Evolutionary conservation across 2,113 vertebrate species (phyloP).

Genomic region (Siniperca knerii): DNA sequence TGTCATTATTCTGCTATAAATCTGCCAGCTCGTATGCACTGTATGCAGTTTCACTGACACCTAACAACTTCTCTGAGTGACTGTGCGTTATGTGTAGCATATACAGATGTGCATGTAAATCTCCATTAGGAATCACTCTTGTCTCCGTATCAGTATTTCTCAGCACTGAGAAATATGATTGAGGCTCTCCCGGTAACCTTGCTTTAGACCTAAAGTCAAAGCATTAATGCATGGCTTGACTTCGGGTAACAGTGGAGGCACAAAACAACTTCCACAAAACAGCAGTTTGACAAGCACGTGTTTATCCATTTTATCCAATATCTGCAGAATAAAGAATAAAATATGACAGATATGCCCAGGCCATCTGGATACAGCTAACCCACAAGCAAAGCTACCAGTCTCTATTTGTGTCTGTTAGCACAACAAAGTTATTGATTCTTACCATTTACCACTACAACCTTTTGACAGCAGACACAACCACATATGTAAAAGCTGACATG

Average conservation of each 20-base stretch:
- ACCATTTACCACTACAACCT: constrained; percentile 50
- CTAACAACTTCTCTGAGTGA: constrained; percentile 10
- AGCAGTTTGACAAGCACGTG: constrained; percentile 51
- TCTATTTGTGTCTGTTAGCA: constrained; percentile 50
- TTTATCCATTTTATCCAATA: constrained; percentile 59
- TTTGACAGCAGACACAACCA: constrained; percentile 63
- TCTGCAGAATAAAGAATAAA: constrained; percentile 45
- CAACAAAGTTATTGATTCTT: constrained; percentile 70
- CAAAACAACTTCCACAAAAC: constrained; percentile 51
- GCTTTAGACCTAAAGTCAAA: constrained; percentile 51
- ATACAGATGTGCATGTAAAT: constrained; percentile 25
- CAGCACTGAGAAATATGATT: constrained; percentile 31
- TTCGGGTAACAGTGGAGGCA: constrained; percentile 28
- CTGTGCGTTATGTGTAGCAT: constrained; percentile 11
- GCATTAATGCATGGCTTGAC: constrained; percentile 35
- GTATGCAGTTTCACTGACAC: constrained; percentile 35
- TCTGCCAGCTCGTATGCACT: constrained; percentile 12
- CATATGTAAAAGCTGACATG: constrained; percentile 64
- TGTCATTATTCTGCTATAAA: constrained; percentile 37
- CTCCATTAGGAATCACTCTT: constrained; percentile 21
- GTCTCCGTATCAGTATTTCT: background rate
- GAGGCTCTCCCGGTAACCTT: constrained; percentile 44
- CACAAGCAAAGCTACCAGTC: constrained; percentile 42
- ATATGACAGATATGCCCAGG: constrained; percentile 51
- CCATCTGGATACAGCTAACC: constrained; percentile 44